Percentiles rank a stretch among this genome's conserved stretches.
phyloP scores from a whole-genome alignment of 2,797 vertebrate genomes.

The Schizopygopsis pylzovi region DNA sequence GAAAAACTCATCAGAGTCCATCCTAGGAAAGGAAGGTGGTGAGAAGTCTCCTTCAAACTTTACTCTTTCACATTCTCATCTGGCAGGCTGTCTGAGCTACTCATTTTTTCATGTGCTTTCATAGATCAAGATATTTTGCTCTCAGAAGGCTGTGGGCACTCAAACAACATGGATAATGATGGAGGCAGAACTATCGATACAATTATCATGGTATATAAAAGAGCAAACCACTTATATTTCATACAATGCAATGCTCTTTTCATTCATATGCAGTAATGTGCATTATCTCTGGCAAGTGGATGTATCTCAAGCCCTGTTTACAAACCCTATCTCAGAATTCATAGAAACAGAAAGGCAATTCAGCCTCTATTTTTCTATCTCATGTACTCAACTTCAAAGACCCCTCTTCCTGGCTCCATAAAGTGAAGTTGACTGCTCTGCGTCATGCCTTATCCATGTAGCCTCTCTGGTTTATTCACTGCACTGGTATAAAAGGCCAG shows the following conservation, averaged over 20 bases:
- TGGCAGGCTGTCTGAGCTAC: constrained; percentile 54
- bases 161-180: constrained; percentile 13
- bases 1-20: constrained; percentile 12
- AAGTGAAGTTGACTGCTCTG: neutral
- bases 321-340: constrained; percentile 14
- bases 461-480: constrained; percentile 1
- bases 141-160: neutral
- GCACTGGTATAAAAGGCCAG: neutral
- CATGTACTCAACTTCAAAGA: constrained; percentile 26
- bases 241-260: neutral
- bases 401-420: constrained; percentile 4
- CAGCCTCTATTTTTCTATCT: constrained; percentile 17
- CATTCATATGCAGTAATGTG: constrained; percentile 19
- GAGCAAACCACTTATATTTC: constrained; percentile 7
- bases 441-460: neutral
- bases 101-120: neutral
- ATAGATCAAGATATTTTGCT: constrained; percentile 9
- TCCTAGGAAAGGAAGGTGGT: constrained; percentile 12
- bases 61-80: neutral
- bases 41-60: constrained; percentile 18
- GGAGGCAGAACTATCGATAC: constrained; percentile 1
- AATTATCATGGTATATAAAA: constrained; percentile 6
- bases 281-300: constrained; percentile 23
- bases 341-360: constrained; percentile 14
- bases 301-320: constrained; percentile 24